Evolutionary conservation across 2,888 invertebrate species (phyloP).

Genomic region (Aphidius colemani): DNA sequence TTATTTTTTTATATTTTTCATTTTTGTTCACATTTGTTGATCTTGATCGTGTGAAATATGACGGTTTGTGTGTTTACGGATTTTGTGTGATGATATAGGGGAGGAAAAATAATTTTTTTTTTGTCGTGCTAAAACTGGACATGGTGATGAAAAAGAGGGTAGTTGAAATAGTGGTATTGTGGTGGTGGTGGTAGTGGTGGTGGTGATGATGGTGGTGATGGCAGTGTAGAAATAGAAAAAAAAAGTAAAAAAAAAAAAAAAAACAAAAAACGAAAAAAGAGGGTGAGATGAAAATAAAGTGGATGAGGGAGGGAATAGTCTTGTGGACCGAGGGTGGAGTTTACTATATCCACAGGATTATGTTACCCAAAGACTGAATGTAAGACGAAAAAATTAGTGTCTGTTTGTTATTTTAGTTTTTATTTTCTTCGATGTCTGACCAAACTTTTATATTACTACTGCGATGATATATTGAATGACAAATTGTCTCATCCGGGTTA

Average conservation of each 20-base stretch:
- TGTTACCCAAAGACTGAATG: slow-evolving; percentile 19
- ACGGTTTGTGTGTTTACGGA: too few relatives aligned
- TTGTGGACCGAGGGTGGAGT: slow-evolving; percentile 14
- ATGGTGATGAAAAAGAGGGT: too few relatives aligned
- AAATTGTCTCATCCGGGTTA: neutral
- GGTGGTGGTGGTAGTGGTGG: too few relatives aligned
- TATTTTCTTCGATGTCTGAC: neutral
- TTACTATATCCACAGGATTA: slow-evolving; percentile 1
- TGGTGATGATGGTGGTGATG: neutral
- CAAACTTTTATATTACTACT: neutral
- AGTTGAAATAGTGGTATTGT: too few relatives aligned
- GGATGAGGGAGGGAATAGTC: slow-evolving; percentile 26
- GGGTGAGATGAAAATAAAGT: slow-evolving; percentile 6
- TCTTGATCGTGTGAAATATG: too few relatives aligned
- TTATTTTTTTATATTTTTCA: too few relatives aligned
- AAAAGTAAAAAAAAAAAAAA: neutral
- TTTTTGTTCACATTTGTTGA: too few relatives aligned
- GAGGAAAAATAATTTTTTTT: too few relatives aligned
- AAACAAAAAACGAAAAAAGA: neutral
- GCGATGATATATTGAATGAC: slow-evolving; percentile 5
- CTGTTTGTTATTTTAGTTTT: neutral
- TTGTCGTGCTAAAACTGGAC: too few relatives aligned
- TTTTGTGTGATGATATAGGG: too few relatives aligned
- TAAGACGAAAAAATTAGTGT: slow-evolving; percentile 23
- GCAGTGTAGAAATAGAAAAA: neutral